Evolutionary conservation across 2,888 invertebrate genomes (phyloP), one percentile per base, ranked within the genome.

Genomic region (Neria commutata): DNA sequence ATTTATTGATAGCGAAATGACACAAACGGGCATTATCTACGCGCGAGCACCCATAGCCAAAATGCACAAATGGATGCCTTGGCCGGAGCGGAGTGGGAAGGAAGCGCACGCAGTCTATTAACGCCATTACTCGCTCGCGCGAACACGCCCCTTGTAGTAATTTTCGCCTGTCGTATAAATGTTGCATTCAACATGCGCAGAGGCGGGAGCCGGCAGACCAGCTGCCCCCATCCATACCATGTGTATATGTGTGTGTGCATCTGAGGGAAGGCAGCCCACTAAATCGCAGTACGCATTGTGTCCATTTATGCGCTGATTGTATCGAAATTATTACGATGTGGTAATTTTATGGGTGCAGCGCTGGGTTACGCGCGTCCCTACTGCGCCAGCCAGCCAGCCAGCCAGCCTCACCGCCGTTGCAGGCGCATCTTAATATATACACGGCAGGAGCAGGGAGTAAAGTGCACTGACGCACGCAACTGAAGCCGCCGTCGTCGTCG

Each of bases 271-370:
- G 16, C 37, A n/a, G 37, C 37, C 42, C 21, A 17, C 42, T 42
- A 42, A 42, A 42, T 19, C 42, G 42, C 19, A 17, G 14, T 42
- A 42, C 42, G 42, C 42, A 42, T 42, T 17, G 42, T 21, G 5
- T n/a, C n/a, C 51, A 25, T 47, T 40, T 37, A 63, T 59, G 60
- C 61, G 65, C 68, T 62, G 68, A 68, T 68, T 63, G 63, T 67
- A 68, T 68, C 68, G 65, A 65, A 70, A 70, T 71, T 72, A 71
- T 72, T 70, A 71, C 67, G 68, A 68, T 69, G 71, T 71, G 72
- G 71, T 72, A 71, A 72, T 71, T 72, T 71, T 69, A 71, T 70
- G 64, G 64, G 61, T 58, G 53, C 45, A 54, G 54, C 47, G 47
- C 24, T 29, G 45, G 24, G 21, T 17, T 42, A 21, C 17, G 14